phyloP scores from a whole-genome alignment of 1,140 invertebrate species.

The Drosophila prosaltans region DNA sequence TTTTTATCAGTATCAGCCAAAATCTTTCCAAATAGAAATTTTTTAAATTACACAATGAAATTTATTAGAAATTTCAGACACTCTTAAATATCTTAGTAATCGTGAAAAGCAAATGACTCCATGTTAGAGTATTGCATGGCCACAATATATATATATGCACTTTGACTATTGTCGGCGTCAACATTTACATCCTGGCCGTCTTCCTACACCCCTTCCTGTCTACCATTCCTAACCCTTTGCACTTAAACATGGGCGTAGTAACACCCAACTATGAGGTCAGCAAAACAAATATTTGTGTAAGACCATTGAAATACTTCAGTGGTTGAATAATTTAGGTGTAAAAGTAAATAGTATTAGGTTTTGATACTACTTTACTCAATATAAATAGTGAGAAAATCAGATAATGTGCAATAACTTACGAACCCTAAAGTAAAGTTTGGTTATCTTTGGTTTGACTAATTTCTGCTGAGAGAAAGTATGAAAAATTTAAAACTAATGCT shows the following conservation, averaged over 20 bases:
- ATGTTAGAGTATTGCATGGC: conserved; percentile 11
- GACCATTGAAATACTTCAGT: neutral
- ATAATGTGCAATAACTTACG: too few relatives aligned
- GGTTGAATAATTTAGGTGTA: neutral
- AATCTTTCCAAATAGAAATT: too few relatives aligned
- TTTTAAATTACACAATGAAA: too few relatives aligned
- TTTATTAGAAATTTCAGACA: too few relatives aligned
- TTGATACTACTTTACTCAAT: too few relatives aligned
- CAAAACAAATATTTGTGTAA: neutral
- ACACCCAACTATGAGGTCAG: neutral
- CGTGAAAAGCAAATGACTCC: neutral
- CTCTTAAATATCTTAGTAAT: neutral
- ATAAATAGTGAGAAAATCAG: too few relatives aligned
- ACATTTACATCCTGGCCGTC: conserved; percentile 45
- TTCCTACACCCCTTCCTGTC: neutral
- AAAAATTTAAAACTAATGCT: too few relatives aligned
- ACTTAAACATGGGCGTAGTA: neutral
- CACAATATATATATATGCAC: conserved; percentile 64
- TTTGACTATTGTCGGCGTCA: conserved; percentile 51
- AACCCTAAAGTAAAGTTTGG: too few relatives aligned
- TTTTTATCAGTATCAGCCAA: too few relatives aligned
- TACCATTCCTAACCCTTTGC: neutral
- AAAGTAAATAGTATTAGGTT: too few relatives aligned
- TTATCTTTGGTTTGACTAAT: too few relatives aligned
- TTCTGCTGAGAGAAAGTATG: too few relatives aligned